Conservation (phyloP, 2,888 invertebrate species). For the Caenorhabditis sp. region DNA sequence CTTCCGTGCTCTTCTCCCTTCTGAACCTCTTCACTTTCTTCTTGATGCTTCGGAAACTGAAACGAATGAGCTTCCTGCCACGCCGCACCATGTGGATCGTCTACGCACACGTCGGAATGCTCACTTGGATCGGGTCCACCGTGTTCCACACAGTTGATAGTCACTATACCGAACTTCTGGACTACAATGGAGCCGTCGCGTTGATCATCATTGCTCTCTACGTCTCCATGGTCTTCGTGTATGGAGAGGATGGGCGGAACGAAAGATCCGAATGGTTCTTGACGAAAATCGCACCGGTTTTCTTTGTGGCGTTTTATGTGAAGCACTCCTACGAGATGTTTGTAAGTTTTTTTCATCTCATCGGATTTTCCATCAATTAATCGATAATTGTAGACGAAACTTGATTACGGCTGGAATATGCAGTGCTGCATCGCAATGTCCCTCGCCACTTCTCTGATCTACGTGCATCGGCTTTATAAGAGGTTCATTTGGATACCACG, state of each 20-base stretch:
- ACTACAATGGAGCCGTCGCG: slow-evolving; percentile 75
- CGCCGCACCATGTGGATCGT: slow-evolving; percentile 67
- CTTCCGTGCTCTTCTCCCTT: slow-evolving; percentile 76
- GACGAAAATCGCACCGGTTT: neutral
- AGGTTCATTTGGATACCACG: neutral
- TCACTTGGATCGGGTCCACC: slow-evolving; percentile 74
- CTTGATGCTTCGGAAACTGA: slow-evolving; percentile 62
- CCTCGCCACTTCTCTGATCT: slow-evolving; percentile 63
- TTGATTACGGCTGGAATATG: slow-evolving; percentile 79
- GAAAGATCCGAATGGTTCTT: slow-evolving; percentile 20
- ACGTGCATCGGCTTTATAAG: slow-evolving; percentile 56
- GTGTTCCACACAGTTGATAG: slow-evolving; percentile 77
- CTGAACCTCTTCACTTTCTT: slow-evolving; percentile 69
- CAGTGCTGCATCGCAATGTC: slow-evolving; percentile 68
- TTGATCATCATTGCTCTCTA: slow-evolving; percentile 67
- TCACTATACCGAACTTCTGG: slow-evolving; percentile 77
- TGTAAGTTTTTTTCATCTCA: slow-evolving; percentile 33
- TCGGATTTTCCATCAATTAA: neutral
- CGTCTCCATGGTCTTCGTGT: slow-evolving; percentile 63
- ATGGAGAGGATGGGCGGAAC: slow-evolving; percentile 25
- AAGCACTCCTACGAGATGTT: slow-evolving; percentile 56
- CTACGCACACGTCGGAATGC: slow-evolving; percentile 70
- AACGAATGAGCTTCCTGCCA: slow-evolving; percentile 25
- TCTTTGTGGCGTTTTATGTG: slow-evolving; percentile 34
- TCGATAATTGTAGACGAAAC: slow-evolving; percentile 53